A percentile compares a stretch with the other conserved stretches of the same genome.
phyloP scores from a whole-genome alignment of 2,113 vertebrate genomes.

The Caranx ignobilis region DNA sequence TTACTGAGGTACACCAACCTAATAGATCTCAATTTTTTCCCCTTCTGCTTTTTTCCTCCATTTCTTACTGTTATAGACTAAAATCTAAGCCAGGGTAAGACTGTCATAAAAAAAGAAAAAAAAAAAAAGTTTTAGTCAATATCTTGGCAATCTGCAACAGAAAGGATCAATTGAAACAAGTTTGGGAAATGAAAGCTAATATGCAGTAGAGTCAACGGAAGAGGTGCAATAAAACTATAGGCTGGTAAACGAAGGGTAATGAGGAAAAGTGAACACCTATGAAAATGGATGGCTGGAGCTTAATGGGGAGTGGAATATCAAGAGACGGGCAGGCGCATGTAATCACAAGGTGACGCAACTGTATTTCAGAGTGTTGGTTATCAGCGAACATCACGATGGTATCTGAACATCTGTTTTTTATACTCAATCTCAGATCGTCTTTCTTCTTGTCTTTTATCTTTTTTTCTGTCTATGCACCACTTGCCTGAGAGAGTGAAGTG shows the following conservation, averaged over 20 bases:
- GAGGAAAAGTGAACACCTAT: slow-evolving; percentile 24
- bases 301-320: slow-evolving; percentile 34
- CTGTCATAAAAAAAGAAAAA: not conserved
- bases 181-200: not conserved
- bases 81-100: not conserved
- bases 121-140: slow-evolving; percentile 9
- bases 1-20: slow-evolving; percentile 51
- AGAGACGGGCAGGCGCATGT: slow-evolving; percentile 18
- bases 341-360: slow-evolving; percentile 20
- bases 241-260: slow-evolving; percentile 25
- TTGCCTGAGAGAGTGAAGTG: not conserved
- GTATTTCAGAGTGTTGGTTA: slow-evolving; percentile 4
- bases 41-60: not conserved
- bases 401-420: slow-evolving; percentile 30
- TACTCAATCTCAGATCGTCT: not conserved
- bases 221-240: slow-evolving; percentile 26
- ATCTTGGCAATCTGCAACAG: slow-evolving; percentile 12
- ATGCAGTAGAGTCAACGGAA: slow-evolving; percentile 3
- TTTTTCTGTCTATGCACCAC: not conserved
- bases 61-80: slow-evolving; percentile 25
- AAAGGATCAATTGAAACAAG: slow-evolving; percentile 26
- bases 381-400: slow-evolving; percentile 10
- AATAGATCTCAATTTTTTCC: slow-evolving; percentile 29
- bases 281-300: slow-evolving; percentile 31
- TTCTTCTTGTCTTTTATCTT: not conserved